Evolutionary conservation across 2,888 invertebrate species (phyloP).

Genomic region (Odontocolon sp.): DNA sequence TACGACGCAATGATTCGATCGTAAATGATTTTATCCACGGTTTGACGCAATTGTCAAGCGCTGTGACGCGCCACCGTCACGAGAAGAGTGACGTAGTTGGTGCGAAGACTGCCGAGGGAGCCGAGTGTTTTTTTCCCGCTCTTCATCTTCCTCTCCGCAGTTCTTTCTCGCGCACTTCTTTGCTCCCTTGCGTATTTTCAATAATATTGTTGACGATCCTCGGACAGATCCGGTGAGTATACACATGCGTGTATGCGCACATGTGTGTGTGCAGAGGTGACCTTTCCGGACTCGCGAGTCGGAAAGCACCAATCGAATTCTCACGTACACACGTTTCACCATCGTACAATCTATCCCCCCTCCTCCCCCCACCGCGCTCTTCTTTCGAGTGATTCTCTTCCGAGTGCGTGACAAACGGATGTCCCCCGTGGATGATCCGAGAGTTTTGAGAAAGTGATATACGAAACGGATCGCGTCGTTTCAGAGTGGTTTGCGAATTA

Average conservation of each 20-base stretch:
- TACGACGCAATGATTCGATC: conserved; percentile 35
- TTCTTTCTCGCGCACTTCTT: background rate
- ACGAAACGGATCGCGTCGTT: too few relatives aligned
- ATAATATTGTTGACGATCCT: conserved; percentile 20
- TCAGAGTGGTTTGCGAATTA: too few relatives aligned
- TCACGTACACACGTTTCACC: background rate
- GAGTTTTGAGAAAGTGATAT: background rate
- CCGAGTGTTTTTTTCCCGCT: conserved; percentile 31
- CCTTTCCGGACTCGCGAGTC: conserved; percentile 46
- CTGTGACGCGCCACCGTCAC: conserved; percentile 56
- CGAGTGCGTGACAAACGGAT: conserved; percentile 43
- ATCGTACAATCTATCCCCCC: too few relatives aligned
- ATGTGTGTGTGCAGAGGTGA: conserved; percentile 59
- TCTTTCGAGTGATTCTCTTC: background rate
- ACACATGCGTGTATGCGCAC: conserved; percentile 2
- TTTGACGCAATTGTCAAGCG: conserved; percentile 57
- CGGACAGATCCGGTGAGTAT: conserved; percentile 15
- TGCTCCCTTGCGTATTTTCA: background rate
- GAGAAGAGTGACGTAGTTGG: conserved; percentile 50
- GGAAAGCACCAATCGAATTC: conserved; percentile 36
- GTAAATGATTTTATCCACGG: conserved; percentile 26
- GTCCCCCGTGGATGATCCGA: conserved; percentile 39
- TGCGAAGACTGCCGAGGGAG: conserved; percentile 15
- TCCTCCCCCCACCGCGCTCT: too few relatives aligned
- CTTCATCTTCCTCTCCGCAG: background rate